Percentiles rank a stretch among this genome's conserved stretches.
These are phyloP conservation scores for Grammomys surdaster DNA, from an alignment of 2,113 vertebrate species.

Conservation along the genomic window DNA sequence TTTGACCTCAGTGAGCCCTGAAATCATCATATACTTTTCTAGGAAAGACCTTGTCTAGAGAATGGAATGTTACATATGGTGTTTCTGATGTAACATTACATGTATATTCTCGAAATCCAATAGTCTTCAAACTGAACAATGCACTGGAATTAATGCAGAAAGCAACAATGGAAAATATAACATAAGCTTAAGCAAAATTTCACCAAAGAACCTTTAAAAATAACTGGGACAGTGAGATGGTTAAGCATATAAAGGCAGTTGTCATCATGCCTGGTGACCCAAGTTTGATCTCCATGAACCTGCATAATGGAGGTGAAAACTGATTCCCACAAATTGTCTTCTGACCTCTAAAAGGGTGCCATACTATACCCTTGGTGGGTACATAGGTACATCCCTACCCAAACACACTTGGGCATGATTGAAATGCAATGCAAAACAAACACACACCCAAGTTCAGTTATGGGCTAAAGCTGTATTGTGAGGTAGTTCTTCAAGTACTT, in stretches of 20 bases:
- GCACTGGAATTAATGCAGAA: background rate
- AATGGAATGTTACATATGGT: background rate
- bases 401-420: background rate
- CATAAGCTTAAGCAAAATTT: background rate
- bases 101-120: background rate
- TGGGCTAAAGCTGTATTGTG: background rate
- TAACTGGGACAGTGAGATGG: background rate
- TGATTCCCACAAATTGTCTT: background rate
- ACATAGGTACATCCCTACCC: no score
- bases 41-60: background rate
- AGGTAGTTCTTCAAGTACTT: background rate
- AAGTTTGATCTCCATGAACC: background rate
- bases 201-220: background rate
- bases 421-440: conserved; percentile 1
- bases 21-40: background rate
- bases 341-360: background rate
- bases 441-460: background rate
- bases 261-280: background rate
- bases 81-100: background rate
- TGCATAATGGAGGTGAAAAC: background rate
- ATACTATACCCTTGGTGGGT: background rate
- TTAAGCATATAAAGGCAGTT: background rate
- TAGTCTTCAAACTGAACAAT: background rate
- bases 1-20: background rate
- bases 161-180: background rate